These are phyloP conservation scores for Parnassius apollo DNA, from an alignment of 2,888 invertebrate genomes.

Conservation along the genomic window DNA sequence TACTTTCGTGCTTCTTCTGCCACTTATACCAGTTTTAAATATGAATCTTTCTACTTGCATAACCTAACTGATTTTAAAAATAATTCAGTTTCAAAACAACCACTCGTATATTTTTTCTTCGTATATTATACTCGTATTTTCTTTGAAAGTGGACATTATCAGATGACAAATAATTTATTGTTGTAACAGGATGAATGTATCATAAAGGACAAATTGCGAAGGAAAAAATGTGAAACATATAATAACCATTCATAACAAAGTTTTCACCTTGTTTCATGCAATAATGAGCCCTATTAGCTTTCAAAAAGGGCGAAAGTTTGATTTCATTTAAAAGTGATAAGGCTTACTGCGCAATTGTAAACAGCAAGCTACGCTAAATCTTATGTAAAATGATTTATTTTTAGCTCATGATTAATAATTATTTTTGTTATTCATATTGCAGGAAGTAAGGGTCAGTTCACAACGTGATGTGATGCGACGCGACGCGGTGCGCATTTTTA, in stretches of 20 bases:
- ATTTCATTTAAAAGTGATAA: background rate
- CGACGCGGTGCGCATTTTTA: too few species aligned
- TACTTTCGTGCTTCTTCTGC: too few species aligned
- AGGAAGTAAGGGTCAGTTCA: too few species aligned
- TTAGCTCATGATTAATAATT: background rate
- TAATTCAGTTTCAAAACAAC: background rate
- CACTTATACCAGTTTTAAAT: too few species aligned
- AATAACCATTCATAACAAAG: constrained; percentile 13
- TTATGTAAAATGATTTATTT: constrained; percentile 7
- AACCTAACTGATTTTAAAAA: too few species aligned
- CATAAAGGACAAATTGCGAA: constrained; percentile 23
- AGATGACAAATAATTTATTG: constrained; percentile 15
- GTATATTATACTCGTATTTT: constrained; percentile 8
- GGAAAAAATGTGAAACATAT: constrained; percentile 12
- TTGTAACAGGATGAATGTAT: constrained; percentile 22
- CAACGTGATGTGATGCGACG: too few species aligned
- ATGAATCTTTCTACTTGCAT: too few species aligned
- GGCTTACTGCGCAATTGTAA: constrained; percentile 17
- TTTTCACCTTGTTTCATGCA: background rate
- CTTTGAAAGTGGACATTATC: constrained; percentile 14
- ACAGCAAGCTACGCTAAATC: constrained; percentile 12
- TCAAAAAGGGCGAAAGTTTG: constrained; percentile 1
- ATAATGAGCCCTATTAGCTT: constrained; percentile 4
- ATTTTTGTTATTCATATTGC: constrained; percentile 3
- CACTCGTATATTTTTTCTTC: too few species aligned